Evolutionary conservation across 2,888 invertebrate genomes (phyloP).

Genomic region (Cephus nigrinus): DNA sequence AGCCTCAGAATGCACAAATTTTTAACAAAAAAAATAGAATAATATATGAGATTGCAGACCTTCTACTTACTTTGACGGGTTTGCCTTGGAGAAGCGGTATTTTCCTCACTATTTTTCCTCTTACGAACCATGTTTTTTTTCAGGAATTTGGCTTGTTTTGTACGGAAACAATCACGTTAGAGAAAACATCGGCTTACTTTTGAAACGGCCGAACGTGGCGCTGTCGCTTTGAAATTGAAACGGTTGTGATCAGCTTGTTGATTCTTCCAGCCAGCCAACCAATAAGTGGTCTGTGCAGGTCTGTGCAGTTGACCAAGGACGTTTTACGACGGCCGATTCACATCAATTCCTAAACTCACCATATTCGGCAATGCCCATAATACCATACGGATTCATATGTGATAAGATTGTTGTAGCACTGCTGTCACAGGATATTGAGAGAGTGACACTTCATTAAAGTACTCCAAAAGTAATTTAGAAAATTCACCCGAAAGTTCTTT

Average conservation of each 20-base stretch:
- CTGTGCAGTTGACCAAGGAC: too few relatives aligned
- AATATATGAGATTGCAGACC: not conserved
- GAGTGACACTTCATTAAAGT: too few relatives aligned
- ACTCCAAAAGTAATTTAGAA: too few relatives aligned
- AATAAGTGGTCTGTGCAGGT: too few relatives aligned
- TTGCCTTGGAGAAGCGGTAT: conserved; percentile 38
- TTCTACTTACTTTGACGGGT: conserved; percentile 41
- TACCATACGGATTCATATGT: too few relatives aligned
- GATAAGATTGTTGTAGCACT: too few relatives aligned
- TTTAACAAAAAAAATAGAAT: not conserved
- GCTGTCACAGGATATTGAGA: too few relatives aligned
- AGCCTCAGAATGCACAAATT: not conserved
- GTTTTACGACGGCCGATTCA: not conserved
- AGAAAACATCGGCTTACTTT: not conserved
- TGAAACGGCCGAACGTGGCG: conserved; percentile 1
- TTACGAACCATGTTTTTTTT: conserved; percentile 3
- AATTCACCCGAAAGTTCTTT: too few relatives aligned
- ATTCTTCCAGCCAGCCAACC: not conserved
- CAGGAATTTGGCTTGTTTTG: not conserved
- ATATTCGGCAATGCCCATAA: too few relatives aligned
- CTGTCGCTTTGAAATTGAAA: not conserved
- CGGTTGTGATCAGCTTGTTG: not conserved
- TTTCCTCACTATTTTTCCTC: not conserved
- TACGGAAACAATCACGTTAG: conserved; percentile 1
- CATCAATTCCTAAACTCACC: not conserved